These are phyloP conservation scores for Euzophera pinguis DNA, from an alignment of 2,888 invertebrate species.

Conservation along the genomic window DNA sequence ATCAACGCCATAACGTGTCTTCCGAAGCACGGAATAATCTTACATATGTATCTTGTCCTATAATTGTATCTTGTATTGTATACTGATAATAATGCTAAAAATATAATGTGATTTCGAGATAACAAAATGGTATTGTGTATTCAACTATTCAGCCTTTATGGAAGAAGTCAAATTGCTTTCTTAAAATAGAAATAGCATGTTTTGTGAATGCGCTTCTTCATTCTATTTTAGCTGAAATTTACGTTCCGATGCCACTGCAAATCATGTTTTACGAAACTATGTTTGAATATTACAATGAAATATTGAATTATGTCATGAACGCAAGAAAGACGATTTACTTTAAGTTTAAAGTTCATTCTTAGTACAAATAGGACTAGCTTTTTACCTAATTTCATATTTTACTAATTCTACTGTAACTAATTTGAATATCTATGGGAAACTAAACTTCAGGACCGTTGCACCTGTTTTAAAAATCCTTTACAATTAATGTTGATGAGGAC, in stretches of 20 bases:
- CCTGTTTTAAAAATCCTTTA: too few species aligned
- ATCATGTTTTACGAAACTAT: neutral
- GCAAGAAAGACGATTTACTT: neutral
- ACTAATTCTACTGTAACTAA: too few species aligned
- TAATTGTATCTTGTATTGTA: too few species aligned
- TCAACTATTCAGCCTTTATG: neutral
- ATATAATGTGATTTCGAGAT: neutral
- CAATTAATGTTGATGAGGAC: too few species aligned
- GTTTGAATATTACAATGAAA: neutral
- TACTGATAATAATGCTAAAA: neutral
- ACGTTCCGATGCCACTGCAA: neutral
- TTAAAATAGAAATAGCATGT: slow-evolving; percentile 1
- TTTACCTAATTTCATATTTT: too few species aligned
- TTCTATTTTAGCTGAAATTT: neutral
- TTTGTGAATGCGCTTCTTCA: neutral
- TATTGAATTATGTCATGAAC: neutral
- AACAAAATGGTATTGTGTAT: neutral
- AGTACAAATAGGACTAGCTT: neutral
- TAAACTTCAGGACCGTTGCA: too few species aligned
- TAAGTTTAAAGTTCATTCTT: neutral
- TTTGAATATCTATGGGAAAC: too few species aligned
- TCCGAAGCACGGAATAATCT: too few species aligned
- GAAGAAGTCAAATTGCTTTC: slow-evolving; percentile 2
- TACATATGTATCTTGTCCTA: too few species aligned
- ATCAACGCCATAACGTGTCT: too few species aligned